Evolutionary conservation across 2,888 invertebrate species (phyloP), one percentile per base, ranked within the genome.

Genomic region (Hoplodrina blanda): DNA sequence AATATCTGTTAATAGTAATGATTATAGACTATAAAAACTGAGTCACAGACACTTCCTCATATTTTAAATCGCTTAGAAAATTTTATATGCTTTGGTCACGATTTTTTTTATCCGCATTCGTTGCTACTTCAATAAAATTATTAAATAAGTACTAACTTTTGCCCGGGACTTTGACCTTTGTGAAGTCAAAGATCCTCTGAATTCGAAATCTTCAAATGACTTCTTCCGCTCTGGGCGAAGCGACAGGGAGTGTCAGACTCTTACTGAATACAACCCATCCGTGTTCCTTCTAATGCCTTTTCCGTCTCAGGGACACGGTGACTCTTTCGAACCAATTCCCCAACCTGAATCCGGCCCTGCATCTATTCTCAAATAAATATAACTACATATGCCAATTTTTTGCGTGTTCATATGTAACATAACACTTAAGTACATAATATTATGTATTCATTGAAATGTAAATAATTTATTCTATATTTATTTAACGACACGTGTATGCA

Each of bases 61-160:
- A 65, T 74, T 69, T 78, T 0, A 52, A 73, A 78, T 73, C 46
- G 33, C 66, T 68, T 49, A 76, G 73, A 78, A 74, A 84, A 71
- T 20, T 61, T 76, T 7, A 13, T 60, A 62, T 62, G 63, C 46
- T 60, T 61, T 30, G 62, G 67, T 76, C 80, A 84, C 80, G 73
- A 80, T 44, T 69, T 85, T 83, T 83, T 81, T 85, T 70, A 75
- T 79, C 76, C 69, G 69, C 83, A 83, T 80, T 82, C 78, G 0
- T 65, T 57, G 25, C 10, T 50, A 46, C 60, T 60, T 56, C 55
- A 25, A 44, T 11, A 59, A 15, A 46, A 56, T 78, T 57, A 46
- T 25, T 25, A 25, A 25, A 25, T 46, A 46, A 2, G 8, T 7
- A 37, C 37, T 37, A 37, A 37, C 7, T 37, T 8, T 37, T 37